Evolutionary conservation across 2,113 vertebrate genomes (phyloP), one percentile per base, ranked within the genome.

Genomic region (Oncorhynchus kisutch): DNA sequence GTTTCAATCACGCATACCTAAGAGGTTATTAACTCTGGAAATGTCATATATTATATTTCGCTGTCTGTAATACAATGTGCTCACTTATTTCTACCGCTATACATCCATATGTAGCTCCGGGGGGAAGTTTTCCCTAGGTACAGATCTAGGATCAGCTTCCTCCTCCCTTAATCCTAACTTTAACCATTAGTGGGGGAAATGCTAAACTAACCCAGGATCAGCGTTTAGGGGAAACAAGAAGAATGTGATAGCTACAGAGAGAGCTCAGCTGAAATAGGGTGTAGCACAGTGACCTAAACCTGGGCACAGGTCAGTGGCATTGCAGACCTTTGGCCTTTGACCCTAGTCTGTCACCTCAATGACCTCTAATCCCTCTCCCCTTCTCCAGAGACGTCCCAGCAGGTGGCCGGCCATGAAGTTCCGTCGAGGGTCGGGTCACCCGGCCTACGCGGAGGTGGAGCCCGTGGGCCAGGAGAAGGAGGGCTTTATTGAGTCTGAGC

Each of bases 331-430:
- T 22, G 20, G 3, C 22, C 6, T 12, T 13, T 70, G 64, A 74
- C 34, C 49, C 9, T 72, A 67, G 25, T 64, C 24, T 31, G 24
- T 24, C 22, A 59, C 66, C n/a, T 71, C 1, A 78, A 59, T 60
- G 27, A 62, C 31, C 5, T 57, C 27, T 74, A 20, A n/a, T 27
- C 57, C 75, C 0, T 74, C 77, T 13, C 54, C 88, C 78, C 24
- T 77, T 0, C 85, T 90, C 25, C 72, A 99, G 98, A 93, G 97
- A 90, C 97, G 98, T 68, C 98, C 98, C 2, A 99, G 97, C 91
- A 94, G 95, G 84, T 99, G 98, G 98, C 95, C 98, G 1, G 96
- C 97, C 3, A 99, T 99, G 97, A 99, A 97, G 88, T 99, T 99
- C 82, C 93, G 95, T 81, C 94, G 98, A 76, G 97, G 98, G 16